Percentiles rank a stretch among this genome's conserved stretches.
Conservation (phyloP, 2,888 invertebrate genomes). For the Abrostola triplasia region DNA sequence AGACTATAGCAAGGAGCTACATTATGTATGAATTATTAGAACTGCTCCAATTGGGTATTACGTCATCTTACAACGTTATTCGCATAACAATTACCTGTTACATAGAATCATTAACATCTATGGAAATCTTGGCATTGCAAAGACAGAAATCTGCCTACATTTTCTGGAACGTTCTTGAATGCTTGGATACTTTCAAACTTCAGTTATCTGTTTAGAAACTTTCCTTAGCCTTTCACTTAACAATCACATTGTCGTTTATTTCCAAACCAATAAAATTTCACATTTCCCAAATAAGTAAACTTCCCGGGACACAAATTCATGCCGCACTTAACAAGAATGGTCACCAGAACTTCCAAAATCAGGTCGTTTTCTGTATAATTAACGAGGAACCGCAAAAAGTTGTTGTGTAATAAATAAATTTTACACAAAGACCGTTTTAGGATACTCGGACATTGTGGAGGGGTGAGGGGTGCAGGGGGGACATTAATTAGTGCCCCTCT, state of each 20-base stretch:
- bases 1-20: neutral
- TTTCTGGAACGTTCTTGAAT: no score
- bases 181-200: no score
- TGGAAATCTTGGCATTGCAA: neutral
- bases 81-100: neutral
- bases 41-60: neutral
- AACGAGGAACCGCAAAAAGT: neutral
- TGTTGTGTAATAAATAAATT: conserved; percentile 6
- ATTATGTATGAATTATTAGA: neutral
- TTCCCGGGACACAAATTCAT: neutral
- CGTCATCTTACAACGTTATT: neutral
- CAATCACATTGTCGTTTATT: no score
- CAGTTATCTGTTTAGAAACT: no score
- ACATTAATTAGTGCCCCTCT: conserved; percentile 7
- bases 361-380: conserved; percentile 2
- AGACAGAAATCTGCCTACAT: no score
- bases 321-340: neutral
- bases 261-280: no score
- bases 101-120: neutral
- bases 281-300: no score
- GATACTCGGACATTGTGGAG: conserved; percentile 5
- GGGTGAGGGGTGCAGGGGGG: neutral
- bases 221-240: no score
- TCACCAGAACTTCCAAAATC: neutral
- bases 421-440: conserved; percentile 1